Conservation (phyloP, 2,113 vertebrate species). For the Prietella phreatophila region DNA sequence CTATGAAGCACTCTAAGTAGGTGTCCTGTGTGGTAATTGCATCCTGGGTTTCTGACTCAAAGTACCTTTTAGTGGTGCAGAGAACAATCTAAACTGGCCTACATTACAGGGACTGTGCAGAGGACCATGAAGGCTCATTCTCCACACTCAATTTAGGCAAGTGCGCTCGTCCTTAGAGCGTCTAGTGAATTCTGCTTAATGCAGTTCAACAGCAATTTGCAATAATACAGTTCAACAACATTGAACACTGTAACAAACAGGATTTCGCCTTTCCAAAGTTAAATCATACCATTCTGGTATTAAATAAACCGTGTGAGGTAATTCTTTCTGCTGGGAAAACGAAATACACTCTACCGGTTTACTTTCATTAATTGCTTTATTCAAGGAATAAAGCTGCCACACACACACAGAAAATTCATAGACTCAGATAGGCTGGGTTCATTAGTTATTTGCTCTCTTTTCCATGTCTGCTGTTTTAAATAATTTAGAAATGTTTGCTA, state of each 20-base stretch:
- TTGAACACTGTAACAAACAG: not conserved
- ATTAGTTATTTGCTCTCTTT: constrained; percentile 43
- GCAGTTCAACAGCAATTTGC: not conserved
- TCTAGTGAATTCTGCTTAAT: not conserved
- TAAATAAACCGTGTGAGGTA: not conserved
- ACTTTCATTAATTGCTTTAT: constrained; percentile 26
- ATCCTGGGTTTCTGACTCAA: constrained; percentile 29
- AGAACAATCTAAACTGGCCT: constrained; percentile 17
- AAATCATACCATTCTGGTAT: not conserved
- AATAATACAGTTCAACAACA: not conserved
- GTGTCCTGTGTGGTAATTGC: constrained; percentile 39
- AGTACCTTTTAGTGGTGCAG: constrained; percentile 21
- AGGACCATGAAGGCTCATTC: not conserved
- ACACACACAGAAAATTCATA: not conserved
- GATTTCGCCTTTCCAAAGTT: not conserved
- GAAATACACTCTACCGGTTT: constrained; percentile 25
- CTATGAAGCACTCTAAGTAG: constrained; percentile 10
- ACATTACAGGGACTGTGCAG: not conserved
- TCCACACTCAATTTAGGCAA: not conserved
- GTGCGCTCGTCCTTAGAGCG: not conserved
- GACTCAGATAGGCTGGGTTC: constrained; percentile 21
- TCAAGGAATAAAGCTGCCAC: not conserved
- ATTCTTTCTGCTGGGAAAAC: constrained; percentile 23
- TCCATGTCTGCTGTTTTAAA: constrained; percentile 33
- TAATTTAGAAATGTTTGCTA: constrained; percentile 36